These are phyloP conservation scores for Diglossa cyanea DNA, from an alignment of 2,797 vertebrate species.

Conservation along the genomic window DNA sequence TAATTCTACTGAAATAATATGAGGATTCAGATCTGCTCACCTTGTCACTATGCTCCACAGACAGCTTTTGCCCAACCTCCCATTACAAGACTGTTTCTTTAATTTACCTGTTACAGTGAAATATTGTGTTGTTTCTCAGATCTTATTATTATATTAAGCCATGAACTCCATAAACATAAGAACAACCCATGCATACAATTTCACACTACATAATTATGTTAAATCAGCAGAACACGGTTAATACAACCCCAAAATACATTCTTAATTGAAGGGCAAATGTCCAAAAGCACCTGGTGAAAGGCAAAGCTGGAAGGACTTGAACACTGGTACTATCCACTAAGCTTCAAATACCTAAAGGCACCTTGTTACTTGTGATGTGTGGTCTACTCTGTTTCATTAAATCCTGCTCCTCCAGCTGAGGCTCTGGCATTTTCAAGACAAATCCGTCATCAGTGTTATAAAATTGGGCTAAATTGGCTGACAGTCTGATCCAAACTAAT, in stretches of 20 bases:
- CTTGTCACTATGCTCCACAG: background rate
- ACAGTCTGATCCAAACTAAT: background rate
- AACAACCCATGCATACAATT: background rate
- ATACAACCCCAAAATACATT: background rate
- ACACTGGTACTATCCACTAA: background rate
- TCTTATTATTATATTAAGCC: background rate
- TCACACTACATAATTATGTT: background rate
- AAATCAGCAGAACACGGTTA: background rate
- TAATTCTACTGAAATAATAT: background rate
- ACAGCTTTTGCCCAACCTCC: background rate
- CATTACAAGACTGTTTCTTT: background rate
- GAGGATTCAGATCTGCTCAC: background rate
- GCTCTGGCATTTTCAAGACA: background rate
- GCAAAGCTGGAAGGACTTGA: background rate
- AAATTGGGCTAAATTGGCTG: background rate
- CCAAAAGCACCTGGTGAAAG: background rate
- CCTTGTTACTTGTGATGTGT: background rate
- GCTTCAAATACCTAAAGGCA: background rate
- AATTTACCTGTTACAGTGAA: background rate
- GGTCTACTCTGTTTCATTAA: background rate
- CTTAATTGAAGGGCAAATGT: background rate
- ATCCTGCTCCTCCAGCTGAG: background rate
- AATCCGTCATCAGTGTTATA: background rate
- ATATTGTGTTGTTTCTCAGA: background rate
- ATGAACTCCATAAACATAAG: background rate